phyloP scores from a whole-genome alignment of 2,113 vertebrate genomes.

The Chamaetylas fuelleborni region DNA sequence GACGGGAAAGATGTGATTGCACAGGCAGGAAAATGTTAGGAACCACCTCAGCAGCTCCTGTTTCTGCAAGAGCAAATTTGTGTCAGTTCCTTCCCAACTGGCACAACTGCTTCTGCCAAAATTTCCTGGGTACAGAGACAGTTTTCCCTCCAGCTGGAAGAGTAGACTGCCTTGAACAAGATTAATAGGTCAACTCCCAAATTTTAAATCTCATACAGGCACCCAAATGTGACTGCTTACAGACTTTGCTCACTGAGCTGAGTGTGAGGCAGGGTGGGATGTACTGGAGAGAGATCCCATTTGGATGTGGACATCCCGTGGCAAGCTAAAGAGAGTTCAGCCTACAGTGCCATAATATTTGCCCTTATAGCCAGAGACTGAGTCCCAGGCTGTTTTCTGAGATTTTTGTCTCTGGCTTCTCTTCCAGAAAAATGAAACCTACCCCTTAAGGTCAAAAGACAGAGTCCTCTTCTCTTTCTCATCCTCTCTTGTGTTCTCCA shows the following conservation, averaged over 20 bases:
- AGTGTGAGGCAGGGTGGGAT: not conserved
- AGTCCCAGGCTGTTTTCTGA: not conserved
- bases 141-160: not conserved
- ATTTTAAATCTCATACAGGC: not conserved
- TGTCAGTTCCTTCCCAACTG: not conserved
- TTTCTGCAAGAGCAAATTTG: not conserved
- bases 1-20: not conserved
- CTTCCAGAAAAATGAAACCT: not conserved
- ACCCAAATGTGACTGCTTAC: not conserved
- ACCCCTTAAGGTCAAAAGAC: not conserved
- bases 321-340: not conserved
- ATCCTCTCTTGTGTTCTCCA: not conserved
- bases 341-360: fast-evolving
- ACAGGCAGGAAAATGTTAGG: not conserved
- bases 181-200: not conserved
- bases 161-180: not conserved
- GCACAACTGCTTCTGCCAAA: not conserved
- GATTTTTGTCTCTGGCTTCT: not conserved
- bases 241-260: not conserved
- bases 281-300: fast-evolving
- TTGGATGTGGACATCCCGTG: not conserved
- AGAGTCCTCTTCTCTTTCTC: not conserved
- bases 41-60: not conserved
- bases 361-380: not conserved
- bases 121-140: not conserved